Evolutionary conservation across 2,888 invertebrate genomes (phyloP).

Genomic region (Pseudanteris insignis): DNA sequence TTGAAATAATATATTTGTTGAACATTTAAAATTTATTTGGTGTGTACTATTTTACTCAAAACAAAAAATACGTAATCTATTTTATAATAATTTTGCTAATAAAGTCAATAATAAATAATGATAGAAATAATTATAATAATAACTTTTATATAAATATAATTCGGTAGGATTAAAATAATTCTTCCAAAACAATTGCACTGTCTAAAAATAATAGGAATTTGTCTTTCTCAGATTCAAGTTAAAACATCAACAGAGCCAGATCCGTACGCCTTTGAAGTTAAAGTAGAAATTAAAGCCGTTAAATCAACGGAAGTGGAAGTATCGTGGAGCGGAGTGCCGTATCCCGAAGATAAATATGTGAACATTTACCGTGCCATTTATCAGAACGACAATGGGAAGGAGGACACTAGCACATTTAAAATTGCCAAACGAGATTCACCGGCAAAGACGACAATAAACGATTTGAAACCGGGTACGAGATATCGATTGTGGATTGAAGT

Average conservation of each 20-base stretch:
- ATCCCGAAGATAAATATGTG: slow-evolving; percentile 89
- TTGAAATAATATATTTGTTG: too few species aligned
- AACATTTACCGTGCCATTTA: slow-evolving; percentile 88
- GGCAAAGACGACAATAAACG: slow-evolving; percentile 74
- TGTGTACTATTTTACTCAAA: too few species aligned
- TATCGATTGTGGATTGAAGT: slow-evolving; percentile 90
- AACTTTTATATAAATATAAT: too few species aligned
- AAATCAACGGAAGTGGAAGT: slow-evolving; percentile 82
- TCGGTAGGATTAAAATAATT: too few species aligned
- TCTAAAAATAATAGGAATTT: too few species aligned
- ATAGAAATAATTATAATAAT: too few species aligned
- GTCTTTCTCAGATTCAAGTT: slow-evolving; percentile 56
- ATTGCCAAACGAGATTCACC: slow-evolving; percentile 78
- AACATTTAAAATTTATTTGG: too few species aligned
- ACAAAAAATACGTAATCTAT: too few species aligned
- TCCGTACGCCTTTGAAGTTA: slow-evolving; percentile 84
- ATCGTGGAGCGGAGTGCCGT: slow-evolving; percentile 85
- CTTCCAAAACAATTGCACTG: too few species aligned
- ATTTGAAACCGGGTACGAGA: slow-evolving; percentile 81
- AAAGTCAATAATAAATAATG: too few species aligned
- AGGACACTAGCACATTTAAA: slow-evolving; percentile 79
- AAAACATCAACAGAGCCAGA: slow-evolving; percentile 68
- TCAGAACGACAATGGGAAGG: slow-evolving; percentile 78
- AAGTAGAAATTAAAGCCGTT: slow-evolving; percentile 78
- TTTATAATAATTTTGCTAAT: too few species aligned